These are phyloP conservation scores for Amphiprion ocellaris DNA, from an alignment of 2,113 vertebrate genomes.

Conservation along the genomic window DNA sequence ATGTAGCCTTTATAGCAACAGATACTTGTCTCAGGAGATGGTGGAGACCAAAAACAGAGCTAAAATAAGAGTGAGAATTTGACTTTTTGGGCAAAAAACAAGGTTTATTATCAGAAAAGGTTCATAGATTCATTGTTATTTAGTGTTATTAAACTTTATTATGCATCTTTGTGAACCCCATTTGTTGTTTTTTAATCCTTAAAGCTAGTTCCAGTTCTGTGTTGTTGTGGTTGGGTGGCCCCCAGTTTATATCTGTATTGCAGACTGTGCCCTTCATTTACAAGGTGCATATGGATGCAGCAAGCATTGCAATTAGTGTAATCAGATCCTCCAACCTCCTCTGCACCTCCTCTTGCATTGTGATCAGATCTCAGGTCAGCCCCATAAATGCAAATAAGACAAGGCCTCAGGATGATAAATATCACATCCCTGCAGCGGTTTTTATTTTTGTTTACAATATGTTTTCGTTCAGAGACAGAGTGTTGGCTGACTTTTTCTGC, in stretches of 20 bases:
- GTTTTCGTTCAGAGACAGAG: constrained; percentile 10
- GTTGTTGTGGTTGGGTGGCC: not conserved
- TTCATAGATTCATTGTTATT: not conserved
- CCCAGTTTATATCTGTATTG: not conserved
- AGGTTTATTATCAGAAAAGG: too few species aligned
- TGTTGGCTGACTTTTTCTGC: constrained; percentile 15
- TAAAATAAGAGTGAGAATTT: too few species aligned
- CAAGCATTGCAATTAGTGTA: constrained; percentile 16
- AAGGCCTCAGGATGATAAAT: too few species aligned
- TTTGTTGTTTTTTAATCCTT: not conserved
- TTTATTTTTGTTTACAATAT: constrained; percentile 15
- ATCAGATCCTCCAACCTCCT: constrained; percentile 30
- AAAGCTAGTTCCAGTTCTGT: not conserved
- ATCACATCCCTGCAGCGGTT: not conserved
- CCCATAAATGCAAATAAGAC: too few species aligned
- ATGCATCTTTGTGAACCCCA: not conserved
- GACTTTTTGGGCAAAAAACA: too few species aligned
- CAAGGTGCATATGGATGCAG: constrained; percentile 4
- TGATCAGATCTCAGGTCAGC: constrained; percentile 21
- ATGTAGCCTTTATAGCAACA: not conserved
- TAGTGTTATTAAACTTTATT: not conserved
- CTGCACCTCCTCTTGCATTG: constrained; percentile 28
- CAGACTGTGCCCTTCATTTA: constrained; percentile 8
- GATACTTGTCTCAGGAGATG: not conserved
- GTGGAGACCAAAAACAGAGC: not conserved